Evolutionary conservation across 2,888 invertebrate genomes (phyloP), one percentile per base, ranked within the genome.

Genomic region (Chydorus sphaericus): DNA sequence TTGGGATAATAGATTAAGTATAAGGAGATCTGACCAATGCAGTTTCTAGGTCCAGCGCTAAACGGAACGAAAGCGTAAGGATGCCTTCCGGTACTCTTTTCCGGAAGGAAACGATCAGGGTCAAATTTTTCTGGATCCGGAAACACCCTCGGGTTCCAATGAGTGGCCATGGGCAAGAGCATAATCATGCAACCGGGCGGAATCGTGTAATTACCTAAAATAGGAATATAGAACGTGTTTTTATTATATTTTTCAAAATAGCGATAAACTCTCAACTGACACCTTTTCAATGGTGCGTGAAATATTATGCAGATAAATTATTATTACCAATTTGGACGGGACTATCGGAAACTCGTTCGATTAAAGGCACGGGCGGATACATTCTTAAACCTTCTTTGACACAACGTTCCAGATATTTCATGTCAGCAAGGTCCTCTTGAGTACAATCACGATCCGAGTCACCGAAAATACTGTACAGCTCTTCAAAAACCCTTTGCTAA

Each of bases 381-480:
- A 70, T 60, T 16, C 70, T 62, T 23, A 71, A 62, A 2, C 67
- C 62, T 62, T 70, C 71, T 60, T 70, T 70, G 44, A 70, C 66
- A 58, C 68, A 69, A 55, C 65, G 63, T 55, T 70, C 70, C 26
- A 69, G 61, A 59, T 66, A 68, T 51, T 67, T 67, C 66, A 70
- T 65, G 31, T 62, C 59, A 28, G 66, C 59, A 16, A 67, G 59
- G 58, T 52, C 52, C 14, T 36, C 18, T 3, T 8, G 7, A 4
- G 36, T 18, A n/a, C 52, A 52, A 7, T 67, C 65, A 38, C 72
- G 65, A 10, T 69, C 67, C 53, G 61, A 61, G 26, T 67, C 67
- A 58, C 71, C 70, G 61, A 75, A 72, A 29, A 76, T 66, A 3
- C 60, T 58, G 36, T 71, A 69, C 53, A 76, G 50, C 63, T 76